phyloP scores from a whole-genome alignment of 2,797 vertebrate genomes.

The Silurus lanzhouensis region DNA sequence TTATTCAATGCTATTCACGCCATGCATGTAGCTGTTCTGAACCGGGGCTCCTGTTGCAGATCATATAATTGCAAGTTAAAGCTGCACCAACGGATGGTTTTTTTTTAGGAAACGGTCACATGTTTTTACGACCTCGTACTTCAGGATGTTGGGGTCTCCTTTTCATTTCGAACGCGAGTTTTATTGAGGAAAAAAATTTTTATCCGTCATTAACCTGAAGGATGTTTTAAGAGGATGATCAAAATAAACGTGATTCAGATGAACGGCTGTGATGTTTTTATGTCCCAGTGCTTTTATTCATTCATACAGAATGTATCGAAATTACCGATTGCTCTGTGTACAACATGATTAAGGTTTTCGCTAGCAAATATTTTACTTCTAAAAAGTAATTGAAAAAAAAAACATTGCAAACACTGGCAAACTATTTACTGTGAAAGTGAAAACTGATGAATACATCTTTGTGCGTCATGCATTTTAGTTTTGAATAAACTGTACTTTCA shows the following conservation, averaged over 20 bases:
- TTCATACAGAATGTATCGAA: constrained; percentile 32
- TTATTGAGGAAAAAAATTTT: background rate
- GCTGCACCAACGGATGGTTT: background rate
- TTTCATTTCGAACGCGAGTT: background rate
- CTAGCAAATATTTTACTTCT: background rate
- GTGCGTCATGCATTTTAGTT: background rate
- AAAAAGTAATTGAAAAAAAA: background rate
- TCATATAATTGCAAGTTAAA: background rate
- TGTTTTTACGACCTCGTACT: background rate
- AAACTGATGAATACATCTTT: too few relatives aligned
- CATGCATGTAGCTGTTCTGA: background rate
- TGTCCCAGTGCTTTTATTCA: constrained; percentile 3
- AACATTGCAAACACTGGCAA: background rate
- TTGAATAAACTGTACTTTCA: background rate
- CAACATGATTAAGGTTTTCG: background rate
- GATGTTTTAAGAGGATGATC: background rate
- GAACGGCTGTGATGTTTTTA: constrained; percentile 21
- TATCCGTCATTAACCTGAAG: background rate
- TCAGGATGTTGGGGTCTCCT: background rate
- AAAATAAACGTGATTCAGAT: constrained; percentile 15
- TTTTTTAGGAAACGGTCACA: background rate
- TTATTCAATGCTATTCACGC: background rate
- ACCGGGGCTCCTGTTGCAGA: background rate
- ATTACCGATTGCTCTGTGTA: background rate
- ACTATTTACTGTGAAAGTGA: background rate